Percentiles rank a stretch among this genome's conserved stretches.
These are phyloP conservation scores for Leptatherina wallacei DNA, from an alignment of 2,797 vertebrate species.

Conservation along the genomic window DNA sequence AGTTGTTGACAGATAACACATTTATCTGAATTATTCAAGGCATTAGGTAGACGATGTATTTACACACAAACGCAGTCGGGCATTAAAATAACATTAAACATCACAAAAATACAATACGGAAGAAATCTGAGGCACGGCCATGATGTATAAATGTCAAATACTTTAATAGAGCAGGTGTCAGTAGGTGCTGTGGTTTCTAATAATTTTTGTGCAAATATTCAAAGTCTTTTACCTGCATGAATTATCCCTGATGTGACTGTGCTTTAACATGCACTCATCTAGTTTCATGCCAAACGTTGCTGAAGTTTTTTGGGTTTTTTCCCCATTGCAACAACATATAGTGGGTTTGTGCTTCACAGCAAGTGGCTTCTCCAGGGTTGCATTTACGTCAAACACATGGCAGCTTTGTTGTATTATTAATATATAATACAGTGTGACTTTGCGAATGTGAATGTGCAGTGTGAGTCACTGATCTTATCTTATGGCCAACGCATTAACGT, in stretches of 20 bases:
- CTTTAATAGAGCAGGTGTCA: not conserved
- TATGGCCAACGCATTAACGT: not conserved
- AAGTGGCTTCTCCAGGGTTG: slow-evolving; percentile 20
- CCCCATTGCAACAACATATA: no score
- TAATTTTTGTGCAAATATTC: not conserved
- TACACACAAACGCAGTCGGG: not conserved
- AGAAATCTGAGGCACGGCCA: not conserved
- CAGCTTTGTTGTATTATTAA: slow-evolving; percentile 20
- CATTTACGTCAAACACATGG: slow-evolving; percentile 1
- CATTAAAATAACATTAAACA: not conserved
- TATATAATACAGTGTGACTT: slow-evolving; percentile 20
- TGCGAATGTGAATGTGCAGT: slow-evolving; percentile 8
- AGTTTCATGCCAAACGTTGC: no score
- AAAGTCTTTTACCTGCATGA: no score
- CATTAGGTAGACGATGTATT: not conserved
- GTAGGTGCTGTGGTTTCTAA: not conserved
- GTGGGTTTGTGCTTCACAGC: no score
- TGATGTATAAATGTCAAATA: not conserved
- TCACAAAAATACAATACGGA: not conserved
- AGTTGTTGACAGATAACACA: not conserved
- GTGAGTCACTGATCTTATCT: slow-evolving; percentile 42
- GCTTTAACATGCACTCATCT: no score
- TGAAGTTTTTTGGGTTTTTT: no score
- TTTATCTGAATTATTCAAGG: no score
- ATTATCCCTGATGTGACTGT: no score